A percentile compares a stretch with the other conserved stretches of the same genome.
Conservation (phyloP, 2,797 vertebrate genomes). For the Rhinatrema bivittatum region DNA sequence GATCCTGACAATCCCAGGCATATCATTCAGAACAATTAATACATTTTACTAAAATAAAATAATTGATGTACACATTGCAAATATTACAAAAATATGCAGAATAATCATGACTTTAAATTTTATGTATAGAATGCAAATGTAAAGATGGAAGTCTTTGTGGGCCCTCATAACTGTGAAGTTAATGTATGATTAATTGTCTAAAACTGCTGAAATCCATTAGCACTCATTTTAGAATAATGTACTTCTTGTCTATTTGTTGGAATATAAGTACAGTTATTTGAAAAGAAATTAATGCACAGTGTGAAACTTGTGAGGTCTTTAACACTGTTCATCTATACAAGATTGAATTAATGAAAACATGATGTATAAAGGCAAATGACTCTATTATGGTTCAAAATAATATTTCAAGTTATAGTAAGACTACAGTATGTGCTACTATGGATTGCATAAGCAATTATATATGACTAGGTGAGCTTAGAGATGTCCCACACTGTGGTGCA, state of each 20-base stretch:
- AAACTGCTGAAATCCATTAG: constrained; percentile 35
- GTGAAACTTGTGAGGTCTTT: constrained; percentile 16
- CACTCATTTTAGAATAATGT: constrained; percentile 30
- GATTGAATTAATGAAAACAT: constrained; percentile 10
- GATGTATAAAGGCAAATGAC: too few relatives aligned
- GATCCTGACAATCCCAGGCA: too few relatives aligned
- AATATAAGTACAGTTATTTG: constrained; percentile 41
- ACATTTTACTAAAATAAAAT: too few relatives aligned
- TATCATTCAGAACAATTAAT: too few relatives aligned
- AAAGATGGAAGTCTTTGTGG: constrained; percentile 20
- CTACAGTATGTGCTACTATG: too few relatives aligned
- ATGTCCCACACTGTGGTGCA: too few relatives aligned
- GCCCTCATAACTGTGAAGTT: constrained; percentile 26
- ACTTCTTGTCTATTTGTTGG: constrained; percentile 32
- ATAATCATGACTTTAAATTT: constrained; percentile 26
- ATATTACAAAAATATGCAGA: constrained; percentile 3
- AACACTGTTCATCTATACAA: constrained; percentile 3
- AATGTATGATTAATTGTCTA: constrained; percentile 23
- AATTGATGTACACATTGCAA: too few relatives aligned
- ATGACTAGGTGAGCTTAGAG: too few relatives aligned
- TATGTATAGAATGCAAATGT: constrained; percentile 26
- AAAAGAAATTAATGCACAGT: constrained; percentile 24
- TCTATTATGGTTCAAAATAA: too few relatives aligned
- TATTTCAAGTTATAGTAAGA: too few relatives aligned
- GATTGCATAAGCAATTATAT: too few relatives aligned